Conservation (phyloP, 2,797 vertebrate genomes). For the Semotilus atromaculatus region DNA sequence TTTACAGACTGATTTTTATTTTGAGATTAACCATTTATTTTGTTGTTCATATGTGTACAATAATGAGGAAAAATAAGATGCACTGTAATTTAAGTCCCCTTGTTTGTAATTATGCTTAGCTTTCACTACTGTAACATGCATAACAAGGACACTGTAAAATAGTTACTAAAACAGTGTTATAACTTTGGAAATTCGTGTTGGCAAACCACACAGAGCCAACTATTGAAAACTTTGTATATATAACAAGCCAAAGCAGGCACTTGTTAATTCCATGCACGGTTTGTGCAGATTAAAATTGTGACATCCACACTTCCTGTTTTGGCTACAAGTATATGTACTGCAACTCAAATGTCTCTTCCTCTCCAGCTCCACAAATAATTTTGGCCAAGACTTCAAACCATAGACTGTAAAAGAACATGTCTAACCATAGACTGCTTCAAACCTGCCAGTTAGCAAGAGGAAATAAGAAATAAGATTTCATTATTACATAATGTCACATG, state of each 20-base stretch:
- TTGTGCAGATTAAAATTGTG: background rate
- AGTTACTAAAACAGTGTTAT: background rate
- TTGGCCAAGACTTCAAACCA: background rate
- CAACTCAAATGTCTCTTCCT: background rate
- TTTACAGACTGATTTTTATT: background rate
- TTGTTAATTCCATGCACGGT: constrained; percentile 7
- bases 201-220: background rate
- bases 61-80: background rate
- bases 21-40: background rate
- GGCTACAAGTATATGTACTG: background rate
- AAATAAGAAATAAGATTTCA: background rate
- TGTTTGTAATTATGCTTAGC: background rate
- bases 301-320: constrained; percentile 23
- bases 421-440: background rate
- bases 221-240: background rate
- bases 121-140: background rate
- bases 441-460: background rate
- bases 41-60: background rate
- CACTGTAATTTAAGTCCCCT: too few species aligned
- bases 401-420: too few species aligned
- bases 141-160: background rate
- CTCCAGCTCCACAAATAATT: background rate
- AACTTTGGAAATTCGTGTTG: background rate
- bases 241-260: background rate
- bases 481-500: background rate